Percentiles rank a stretch among this genome's conserved stretches.
Conservation (phyloP, 2,888 invertebrate species). For the Drosophila colorata region DNA sequence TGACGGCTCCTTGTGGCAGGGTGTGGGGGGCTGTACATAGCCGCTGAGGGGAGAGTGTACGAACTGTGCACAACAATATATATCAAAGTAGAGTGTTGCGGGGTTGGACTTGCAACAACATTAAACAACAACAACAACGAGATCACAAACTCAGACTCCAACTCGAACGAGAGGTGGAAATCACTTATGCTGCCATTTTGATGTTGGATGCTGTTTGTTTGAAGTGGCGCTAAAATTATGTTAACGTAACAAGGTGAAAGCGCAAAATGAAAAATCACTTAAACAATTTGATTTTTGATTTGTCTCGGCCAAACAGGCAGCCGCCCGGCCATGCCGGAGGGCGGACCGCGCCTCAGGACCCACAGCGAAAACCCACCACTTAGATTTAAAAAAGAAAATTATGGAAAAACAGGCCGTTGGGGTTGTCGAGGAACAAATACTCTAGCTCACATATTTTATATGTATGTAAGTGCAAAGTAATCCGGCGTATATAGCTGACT, state of each 20-base stretch:
- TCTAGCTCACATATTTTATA: not conserved
- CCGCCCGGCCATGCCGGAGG: not conserved
- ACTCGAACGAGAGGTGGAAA: slow-evolving; percentile 39
- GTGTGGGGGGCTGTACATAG: not conserved
- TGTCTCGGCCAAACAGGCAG: slow-evolving; percentile 36
- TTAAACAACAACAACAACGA: slow-evolving; percentile 24
- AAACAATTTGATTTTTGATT: slow-evolving; percentile 79
- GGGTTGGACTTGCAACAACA: slow-evolving; percentile 23
- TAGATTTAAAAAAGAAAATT: not conserved
- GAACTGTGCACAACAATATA: slow-evolving; percentile 64
- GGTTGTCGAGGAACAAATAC: slow-evolving; percentile 11
- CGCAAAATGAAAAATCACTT: slow-evolving; percentile 82
- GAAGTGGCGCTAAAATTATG: slow-evolving; percentile 76
- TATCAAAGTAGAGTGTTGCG: slow-evolving; percentile 56
- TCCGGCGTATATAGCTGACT: too few species aligned
- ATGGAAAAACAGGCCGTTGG: not conserved
- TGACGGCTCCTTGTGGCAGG: slow-evolving; percentile 63
- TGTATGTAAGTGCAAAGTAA: too few species aligned
- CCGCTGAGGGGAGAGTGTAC: not conserved
- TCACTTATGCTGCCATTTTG: slow-evolving; percentile 74
- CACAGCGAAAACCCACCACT: slow-evolving; percentile 3
- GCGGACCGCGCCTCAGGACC: not conserved
- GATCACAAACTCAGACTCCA: not conserved
- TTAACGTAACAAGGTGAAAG: slow-evolving; percentile 82
- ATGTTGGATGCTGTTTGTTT: slow-evolving; percentile 61